phyloP scores from a whole-genome alignment of 2,888 invertebrate genomes.

The Calephelis perditalis region DNA sequence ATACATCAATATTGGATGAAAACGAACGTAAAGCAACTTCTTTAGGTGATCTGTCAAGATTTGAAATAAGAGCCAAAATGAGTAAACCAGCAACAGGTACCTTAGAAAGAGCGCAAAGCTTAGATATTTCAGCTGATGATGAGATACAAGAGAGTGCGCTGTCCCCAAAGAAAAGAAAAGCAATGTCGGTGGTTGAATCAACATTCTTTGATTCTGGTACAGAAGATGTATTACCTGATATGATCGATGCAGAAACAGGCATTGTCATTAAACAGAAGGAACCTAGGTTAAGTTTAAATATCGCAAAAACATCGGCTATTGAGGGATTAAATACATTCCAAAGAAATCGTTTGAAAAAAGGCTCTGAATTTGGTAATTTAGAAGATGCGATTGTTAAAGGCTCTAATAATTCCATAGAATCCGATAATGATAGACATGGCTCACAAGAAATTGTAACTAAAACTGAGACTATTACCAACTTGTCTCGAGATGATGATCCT shows the following conservation, averaged over 20 bases:
- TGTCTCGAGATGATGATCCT: conserved; percentile 46
- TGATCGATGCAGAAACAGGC: conserved; percentile 58
- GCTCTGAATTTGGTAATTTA: conserved; percentile 85
- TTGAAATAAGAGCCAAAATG: conserved; percentile 67
- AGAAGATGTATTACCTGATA: conserved; percentile 64
- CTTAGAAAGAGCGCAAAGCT: conserved; percentile 87
- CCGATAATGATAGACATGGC: conserved; percentile 47
- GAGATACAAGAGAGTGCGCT: conserved; percentile 62
- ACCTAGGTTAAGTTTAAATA: conserved; percentile 74
- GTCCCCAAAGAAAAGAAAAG: conserved; percentile 82
- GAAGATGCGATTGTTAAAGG: conserved; percentile 85
- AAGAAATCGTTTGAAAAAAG: conserved; percentile 83
- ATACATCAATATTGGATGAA: conserved; percentile 72
- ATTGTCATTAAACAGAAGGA: conserved; percentile 71
- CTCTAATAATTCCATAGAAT: conserved; percentile 65
- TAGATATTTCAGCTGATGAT: conserved; percentile 83
- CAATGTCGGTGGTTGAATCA: conserved; percentile 74
- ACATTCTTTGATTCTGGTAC: conserved; percentile 63
- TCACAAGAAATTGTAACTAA: conserved; percentile 41
- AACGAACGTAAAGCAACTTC: conserved; percentile 87
- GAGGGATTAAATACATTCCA: conserved; percentile 84
- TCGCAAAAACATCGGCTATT: conserved; percentile 72
- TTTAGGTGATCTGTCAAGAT: conserved; percentile 86
- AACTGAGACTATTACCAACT: conserved; percentile 37
- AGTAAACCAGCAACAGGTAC: conserved; percentile 76